These are phyloP conservation scores for Triops cancriformis DNA, from an alignment of 1,140 invertebrate genomes.

Conservation along the genomic window DNA sequence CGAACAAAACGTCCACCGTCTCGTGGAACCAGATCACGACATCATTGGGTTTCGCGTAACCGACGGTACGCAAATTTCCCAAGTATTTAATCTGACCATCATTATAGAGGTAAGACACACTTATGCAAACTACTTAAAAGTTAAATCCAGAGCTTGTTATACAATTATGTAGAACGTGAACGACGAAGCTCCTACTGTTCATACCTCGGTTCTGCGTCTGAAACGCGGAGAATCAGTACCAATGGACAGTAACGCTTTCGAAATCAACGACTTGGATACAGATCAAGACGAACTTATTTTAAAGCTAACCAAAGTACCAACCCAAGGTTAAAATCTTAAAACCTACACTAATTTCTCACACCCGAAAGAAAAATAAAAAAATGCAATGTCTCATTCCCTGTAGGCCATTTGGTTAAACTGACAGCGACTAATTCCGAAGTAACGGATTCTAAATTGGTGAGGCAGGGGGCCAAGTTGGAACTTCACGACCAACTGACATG, in stretches of 20 bases:
- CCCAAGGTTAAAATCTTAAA: neutral
- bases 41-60: conserved; percentile 19
- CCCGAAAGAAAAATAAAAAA: neutral
- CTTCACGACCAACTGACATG: conserved; percentile 5
- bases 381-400: neutral
- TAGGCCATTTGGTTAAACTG: neutral
- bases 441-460: neutral
- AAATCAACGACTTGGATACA: conserved; percentile 24
- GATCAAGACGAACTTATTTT: conserved; percentile 1
- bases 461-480: neutral
- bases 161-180: conserved; percentile 24
- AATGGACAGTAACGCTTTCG: conserved; percentile 10
- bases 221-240: neutral
- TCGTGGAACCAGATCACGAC: neutral
- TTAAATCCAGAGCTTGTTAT: no score
- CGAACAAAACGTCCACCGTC: conserved; percentile 22
- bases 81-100: conserved; percentile 21
- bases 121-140: neutral
- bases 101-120: conserved; percentile 20
- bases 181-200: conserved; percentile 24
- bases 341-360: neutral
- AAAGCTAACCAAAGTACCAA: neutral
- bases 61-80: conserved; percentile 24
- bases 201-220: conserved; percentile 3
- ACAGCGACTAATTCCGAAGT: neutral